phyloP scores from a whole-genome alignment of 2,797 vertebrate genomes.

The Sebastes matsubarae region DNA sequence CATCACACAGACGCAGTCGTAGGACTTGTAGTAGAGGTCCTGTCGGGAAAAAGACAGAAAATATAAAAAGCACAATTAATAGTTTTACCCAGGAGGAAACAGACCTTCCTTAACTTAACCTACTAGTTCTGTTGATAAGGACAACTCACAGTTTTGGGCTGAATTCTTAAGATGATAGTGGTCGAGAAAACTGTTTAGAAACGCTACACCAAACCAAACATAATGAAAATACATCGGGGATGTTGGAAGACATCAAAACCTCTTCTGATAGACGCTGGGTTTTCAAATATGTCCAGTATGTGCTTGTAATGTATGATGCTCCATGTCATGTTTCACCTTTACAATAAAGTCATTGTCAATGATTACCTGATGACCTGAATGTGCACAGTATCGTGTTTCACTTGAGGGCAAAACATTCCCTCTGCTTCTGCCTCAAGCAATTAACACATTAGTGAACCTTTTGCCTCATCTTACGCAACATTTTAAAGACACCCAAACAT shows the following conservation, averaged over 20 bases:
- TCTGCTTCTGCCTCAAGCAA: neutral
- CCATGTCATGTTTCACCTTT: neutral
- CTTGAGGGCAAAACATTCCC: neutral
- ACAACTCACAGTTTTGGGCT: neutral
- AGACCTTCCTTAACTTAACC: neutral
- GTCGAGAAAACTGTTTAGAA: neutral
- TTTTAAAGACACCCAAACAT: neutral
- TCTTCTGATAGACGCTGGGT: neutral
- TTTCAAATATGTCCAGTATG: neutral
- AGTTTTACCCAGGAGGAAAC: neutral
- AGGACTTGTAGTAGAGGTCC: conserved; percentile 99
- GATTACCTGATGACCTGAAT: neutral
- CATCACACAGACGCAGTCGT: conserved; percentile 99
- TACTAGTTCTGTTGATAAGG: neutral
- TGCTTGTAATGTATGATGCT: neutral
- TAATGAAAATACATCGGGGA: neutral
- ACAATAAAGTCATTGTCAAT: neutral
- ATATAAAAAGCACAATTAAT: neutral
- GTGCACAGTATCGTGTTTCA: neutral
- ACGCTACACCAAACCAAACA: neutral
- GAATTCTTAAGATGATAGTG: neutral
- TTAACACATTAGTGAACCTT: neutral
- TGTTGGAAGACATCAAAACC: neutral
- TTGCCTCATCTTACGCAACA: neutral
- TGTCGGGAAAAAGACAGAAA: conserved; percentile 52